Percentiles rank a stretch among this genome's conserved stretches.
These are phyloP conservation scores for Noctua comes DNA, from an alignment of 2,888 invertebrate species.

Conservation along the genomic window DNA sequence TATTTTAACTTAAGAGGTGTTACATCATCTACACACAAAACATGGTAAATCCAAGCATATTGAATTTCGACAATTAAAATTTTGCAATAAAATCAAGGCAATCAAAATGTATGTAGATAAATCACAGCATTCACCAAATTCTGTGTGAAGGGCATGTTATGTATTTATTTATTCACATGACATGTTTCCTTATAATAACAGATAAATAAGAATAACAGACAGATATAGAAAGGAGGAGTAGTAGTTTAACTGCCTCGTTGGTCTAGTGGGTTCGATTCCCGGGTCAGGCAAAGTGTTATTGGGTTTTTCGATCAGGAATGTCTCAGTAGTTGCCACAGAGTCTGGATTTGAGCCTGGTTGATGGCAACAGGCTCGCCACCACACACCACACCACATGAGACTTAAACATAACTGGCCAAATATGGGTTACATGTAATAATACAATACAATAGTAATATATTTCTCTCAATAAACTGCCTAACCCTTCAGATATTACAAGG, in stretches of 20 bases:
- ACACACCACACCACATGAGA: too few relatives aligned
- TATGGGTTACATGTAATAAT: too few relatives aligned
- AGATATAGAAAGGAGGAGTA: background rate
- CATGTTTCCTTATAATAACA: background rate
- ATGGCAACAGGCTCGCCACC: too few relatives aligned
- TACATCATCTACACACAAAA: constrained; percentile 7
- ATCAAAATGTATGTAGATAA: background rate
- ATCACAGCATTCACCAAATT: background rate
- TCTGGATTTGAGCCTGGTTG: too few relatives aligned
- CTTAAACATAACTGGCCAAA: background rate
- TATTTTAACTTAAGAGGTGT: background rate
- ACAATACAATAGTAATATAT: too few relatives aligned
- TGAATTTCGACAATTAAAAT: background rate
- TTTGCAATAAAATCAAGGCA: background rate
- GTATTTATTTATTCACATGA: too few relatives aligned
- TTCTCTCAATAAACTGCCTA: background rate
- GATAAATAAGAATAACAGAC: too few relatives aligned
- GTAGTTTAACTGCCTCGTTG: background rate
- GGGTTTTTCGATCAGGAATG: background rate
- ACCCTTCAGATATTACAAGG: background rate
- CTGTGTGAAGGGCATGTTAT: background rate
- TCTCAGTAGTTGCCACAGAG: background rate
- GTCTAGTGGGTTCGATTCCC: background rate
- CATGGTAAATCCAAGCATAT: constrained; percentile 1
- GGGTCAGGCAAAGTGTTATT: background rate